Conservation (phyloP, 2,888 invertebrate genomes). For the Linnaemya tessellans region DNA sequence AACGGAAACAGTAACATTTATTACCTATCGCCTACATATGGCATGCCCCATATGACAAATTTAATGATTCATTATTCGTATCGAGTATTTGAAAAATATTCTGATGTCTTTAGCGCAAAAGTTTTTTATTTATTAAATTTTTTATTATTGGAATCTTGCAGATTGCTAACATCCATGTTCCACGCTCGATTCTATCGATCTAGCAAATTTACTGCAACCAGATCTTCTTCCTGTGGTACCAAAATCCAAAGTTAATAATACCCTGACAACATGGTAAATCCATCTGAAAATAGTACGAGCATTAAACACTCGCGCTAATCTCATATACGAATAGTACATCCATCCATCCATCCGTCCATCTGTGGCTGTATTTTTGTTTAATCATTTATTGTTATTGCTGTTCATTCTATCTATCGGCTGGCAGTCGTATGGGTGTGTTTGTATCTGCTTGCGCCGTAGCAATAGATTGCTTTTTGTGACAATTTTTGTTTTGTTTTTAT, state of each 20-base stretch:
- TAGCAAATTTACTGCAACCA: conserved; percentile 23
- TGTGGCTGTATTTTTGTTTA: conserved; percentile 1
- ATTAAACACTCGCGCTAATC: conserved; percentile 1
- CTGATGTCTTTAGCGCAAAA: background rate
- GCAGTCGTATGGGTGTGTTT: background rate
- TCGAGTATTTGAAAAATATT: background rate
- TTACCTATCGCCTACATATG: too few species aligned
- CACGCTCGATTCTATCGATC: background rate
- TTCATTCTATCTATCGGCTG: conserved; percentile 11
- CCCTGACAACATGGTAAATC: conserved; percentile 19
- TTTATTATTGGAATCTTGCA: background rate
- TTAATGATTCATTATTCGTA: conserved; percentile 2
- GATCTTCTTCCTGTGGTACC: conserved; percentile 54
- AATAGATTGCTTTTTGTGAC: conserved; percentile 50
- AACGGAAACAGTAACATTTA: too few species aligned
- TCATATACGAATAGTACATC: background rate
- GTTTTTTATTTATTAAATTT: background rate
- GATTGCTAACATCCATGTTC: background rate
- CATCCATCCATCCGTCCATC: background rate
- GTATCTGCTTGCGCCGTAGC: conserved; percentile 20
- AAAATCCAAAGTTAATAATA: conserved; percentile 18
- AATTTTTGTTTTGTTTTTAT: conserved; percentile 27
- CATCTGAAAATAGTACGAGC: conserved; percentile 58
- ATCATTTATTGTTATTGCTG: conserved; percentile 27
- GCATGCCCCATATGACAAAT: background rate